Conservation (phyloP, 1,140 invertebrate genomes). For the Drosophila ficusphila region DNA sequence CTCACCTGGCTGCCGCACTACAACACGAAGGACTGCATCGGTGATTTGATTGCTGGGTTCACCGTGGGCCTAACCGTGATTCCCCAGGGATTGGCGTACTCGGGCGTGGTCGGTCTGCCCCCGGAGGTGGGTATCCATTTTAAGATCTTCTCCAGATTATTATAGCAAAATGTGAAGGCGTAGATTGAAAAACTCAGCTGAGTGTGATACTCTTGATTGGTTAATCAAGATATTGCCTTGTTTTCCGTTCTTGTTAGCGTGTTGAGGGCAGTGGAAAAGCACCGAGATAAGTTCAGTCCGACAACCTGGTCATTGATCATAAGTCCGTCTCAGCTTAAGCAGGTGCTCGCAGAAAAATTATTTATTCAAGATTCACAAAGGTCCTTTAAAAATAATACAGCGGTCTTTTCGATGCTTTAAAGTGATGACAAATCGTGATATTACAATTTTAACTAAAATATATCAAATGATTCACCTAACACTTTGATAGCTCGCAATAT, state of each 20-base stretch:
- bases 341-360: not conserved
- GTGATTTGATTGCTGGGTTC: slow-evolving; percentile 93
- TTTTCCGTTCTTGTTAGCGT: slow-evolving; percentile 17
- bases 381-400: not conserved
- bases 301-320: slow-evolving; percentile 11
- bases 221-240: slow-evolving; percentile 1
- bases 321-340: slow-evolving; percentile 1
- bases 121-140: slow-evolving; percentile 84
- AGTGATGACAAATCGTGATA: too few species aligned
- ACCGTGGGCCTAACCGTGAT: slow-evolving; percentile 94
- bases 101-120: slow-evolving; percentile 92
- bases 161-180: too few species aligned
- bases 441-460: too few species aligned
- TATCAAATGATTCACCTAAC: too few species aligned
- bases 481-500: too few species aligned
- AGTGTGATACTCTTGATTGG: not conserved
- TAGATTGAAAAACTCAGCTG: not conserved
- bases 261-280: slow-evolving; percentile 1
- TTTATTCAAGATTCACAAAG: not conserved
- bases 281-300: not conserved
- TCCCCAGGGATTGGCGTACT: slow-evolving; percentile 93
- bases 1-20: slow-evolving; percentile 91
- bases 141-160: too few species aligned
- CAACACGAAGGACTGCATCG: slow-evolving; percentile 86
- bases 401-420: too few species aligned